phyloP scores from a whole-genome alignment of 2,797 vertebrate species.

The Acanthurus leucopareius region DNA sequence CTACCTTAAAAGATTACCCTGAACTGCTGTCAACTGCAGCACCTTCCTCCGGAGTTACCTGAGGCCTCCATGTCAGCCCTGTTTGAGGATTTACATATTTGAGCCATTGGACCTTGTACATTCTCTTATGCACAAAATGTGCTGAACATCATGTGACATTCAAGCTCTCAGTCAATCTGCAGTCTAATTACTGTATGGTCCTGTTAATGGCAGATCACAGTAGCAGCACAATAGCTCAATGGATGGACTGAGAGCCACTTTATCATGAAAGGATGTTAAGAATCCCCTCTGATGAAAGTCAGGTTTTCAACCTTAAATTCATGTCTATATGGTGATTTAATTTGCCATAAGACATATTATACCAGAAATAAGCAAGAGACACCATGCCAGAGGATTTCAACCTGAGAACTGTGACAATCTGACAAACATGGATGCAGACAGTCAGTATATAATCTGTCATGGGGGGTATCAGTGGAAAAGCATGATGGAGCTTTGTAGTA shows the following conservation, averaged over 20 bases:
- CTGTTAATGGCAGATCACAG: conserved; percentile 48
- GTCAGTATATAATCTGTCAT: no score
- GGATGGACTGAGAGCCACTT: conserved; percentile 34
- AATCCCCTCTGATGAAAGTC: no score
- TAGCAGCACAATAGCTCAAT: conserved; percentile 33
- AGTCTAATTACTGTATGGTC: conserved; percentile 38
- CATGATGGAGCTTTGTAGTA: no score
- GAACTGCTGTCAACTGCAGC: not conserved
- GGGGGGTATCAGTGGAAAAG: no score
- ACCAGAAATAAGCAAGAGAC: no score
- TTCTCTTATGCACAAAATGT: conserved; percentile 15
- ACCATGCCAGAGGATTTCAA: no score
- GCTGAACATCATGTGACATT: conserved; percentile 23
- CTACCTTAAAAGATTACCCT: not conserved
- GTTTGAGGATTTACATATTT: not conserved
- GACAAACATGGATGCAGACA: no score
- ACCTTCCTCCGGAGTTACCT: not conserved
- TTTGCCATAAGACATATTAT: no score
- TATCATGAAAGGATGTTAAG: conserved; percentile 33
- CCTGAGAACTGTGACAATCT: no score
- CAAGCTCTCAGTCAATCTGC: conserved; percentile 38
- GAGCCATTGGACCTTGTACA: not conserved
- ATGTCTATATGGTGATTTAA: no score
- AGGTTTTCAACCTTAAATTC: no score
- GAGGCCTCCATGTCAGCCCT: not conserved